Conservation (phyloP, 2,888 invertebrate species). For the Trisateles emortualis region DNA sequence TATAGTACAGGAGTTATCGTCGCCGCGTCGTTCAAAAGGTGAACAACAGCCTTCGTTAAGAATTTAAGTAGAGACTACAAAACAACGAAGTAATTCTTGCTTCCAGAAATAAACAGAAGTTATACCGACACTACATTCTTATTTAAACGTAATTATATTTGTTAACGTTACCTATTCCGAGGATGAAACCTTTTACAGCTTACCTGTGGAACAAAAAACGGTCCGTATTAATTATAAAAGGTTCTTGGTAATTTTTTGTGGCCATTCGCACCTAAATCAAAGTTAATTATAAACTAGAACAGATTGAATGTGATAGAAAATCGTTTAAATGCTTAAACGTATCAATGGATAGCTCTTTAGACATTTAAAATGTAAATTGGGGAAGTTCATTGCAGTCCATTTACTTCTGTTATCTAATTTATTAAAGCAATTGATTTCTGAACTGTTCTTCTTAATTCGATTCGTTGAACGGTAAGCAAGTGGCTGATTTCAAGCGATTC, state of each 20-base stretch:
- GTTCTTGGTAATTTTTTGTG: slow-evolving; percentile 45
- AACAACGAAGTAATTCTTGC: slow-evolving; percentile 1
- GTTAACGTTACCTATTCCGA: not conserved
- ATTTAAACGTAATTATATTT: slow-evolving; percentile 8
- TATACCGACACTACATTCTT: slow-evolving; percentile 9
- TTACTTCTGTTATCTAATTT: slow-evolving; percentile 12
- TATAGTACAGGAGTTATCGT: too few relatives aligned
- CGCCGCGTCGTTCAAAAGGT: too few relatives aligned
- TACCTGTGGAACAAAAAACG: slow-evolving; percentile 19
- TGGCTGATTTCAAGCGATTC: not conserved
- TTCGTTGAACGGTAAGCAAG: slow-evolving; percentile 4
- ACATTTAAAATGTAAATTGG: slow-evolving; percentile 34
- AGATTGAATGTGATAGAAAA: slow-evolving; percentile 30
- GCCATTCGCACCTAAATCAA: slow-evolving; percentile 41
- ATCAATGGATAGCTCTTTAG: slow-evolving; percentile 25
- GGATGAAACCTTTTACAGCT: not conserved
- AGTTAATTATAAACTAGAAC: slow-evolving; percentile 44
- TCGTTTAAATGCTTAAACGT: slow-evolving; percentile 29
- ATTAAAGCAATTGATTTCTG: slow-evolving; percentile 11
- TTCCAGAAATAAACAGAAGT: slow-evolving; percentile 4
- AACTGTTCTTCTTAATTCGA: slow-evolving; percentile 8
- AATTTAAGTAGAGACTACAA: not conserved
- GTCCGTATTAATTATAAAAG: slow-evolving; percentile 27
- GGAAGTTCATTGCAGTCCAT: slow-evolving; percentile 1
- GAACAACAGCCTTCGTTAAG: not conserved